phyloP scores from a whole-genome alignment of 2,888 invertebrate species.

The Adelphocoris suturalis region DNA sequence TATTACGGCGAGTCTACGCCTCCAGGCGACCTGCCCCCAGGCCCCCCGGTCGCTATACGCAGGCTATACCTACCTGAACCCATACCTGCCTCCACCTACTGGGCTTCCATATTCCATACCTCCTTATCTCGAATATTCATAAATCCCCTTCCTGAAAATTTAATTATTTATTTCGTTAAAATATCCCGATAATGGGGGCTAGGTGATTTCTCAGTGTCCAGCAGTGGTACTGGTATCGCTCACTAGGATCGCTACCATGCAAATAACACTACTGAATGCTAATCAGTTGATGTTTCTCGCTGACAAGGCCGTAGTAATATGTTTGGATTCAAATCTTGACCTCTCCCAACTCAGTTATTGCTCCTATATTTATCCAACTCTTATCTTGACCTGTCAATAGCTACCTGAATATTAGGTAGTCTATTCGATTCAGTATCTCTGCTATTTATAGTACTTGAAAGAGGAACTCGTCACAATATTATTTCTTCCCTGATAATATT shows the following conservation, averaged over 20 bases:
- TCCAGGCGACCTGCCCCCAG: conserved; percentile 20
- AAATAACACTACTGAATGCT: conserved; percentile 54
- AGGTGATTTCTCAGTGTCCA: conserved; percentile 17
- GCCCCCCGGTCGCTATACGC: not conserved
- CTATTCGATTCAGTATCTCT: not conserved
- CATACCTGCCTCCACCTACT: not conserved
- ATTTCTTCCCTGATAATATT: not conserved
- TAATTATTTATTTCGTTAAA: conserved; percentile 50
- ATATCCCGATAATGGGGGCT: not conserved
- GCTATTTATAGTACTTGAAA: conserved; percentile 2
- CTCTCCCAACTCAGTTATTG: conserved; percentile 42
- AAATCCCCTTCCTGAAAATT: conserved; percentile 40
- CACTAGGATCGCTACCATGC: conserved; percentile 19
- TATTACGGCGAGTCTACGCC: conserved; percentile 1
- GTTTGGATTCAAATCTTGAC: conserved; percentile 51
- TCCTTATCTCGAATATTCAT: conserved; percentile 52
- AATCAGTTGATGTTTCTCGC: conserved; percentile 14
- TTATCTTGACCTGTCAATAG: conserved; percentile 41
- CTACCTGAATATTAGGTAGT: conserved; percentile 15
- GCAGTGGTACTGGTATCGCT: not conserved
- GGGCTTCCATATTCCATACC: not conserved
- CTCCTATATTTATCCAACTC: conserved; percentile 47
- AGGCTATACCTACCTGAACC: not conserved
- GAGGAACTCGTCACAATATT: not conserved
- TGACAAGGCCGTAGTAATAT: conserved; percentile 42